Conservation (phyloP, 2,888 invertebrate genomes). For the Carcina quercana region DNA sequence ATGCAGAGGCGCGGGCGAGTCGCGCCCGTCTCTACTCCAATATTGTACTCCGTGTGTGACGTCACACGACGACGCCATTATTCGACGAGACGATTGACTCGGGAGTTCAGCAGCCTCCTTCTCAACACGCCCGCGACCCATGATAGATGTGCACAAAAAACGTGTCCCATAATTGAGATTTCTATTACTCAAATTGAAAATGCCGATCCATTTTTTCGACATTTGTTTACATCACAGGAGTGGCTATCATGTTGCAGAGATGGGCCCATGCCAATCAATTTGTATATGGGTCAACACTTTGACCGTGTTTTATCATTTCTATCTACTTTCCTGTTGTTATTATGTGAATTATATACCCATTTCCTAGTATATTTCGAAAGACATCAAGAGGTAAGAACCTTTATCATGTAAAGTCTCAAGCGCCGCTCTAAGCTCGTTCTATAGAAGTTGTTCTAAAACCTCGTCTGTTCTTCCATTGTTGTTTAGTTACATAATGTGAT, state of each 20-base stretch:
- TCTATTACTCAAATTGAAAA: conserved; percentile 69
- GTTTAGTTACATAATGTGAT: conserved; percentile 70
- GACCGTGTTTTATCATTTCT: no score
- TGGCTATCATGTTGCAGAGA: no score
- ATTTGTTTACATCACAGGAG: conserved; percentile 71
- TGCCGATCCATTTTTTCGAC: conserved; percentile 58
- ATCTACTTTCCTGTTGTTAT: no score
- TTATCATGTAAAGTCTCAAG: no score
- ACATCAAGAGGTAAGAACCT: no score
- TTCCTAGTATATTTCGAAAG: no score
- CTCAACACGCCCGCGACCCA: conserved; percentile 48
- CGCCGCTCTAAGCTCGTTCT: no score
- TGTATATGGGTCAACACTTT: no score
- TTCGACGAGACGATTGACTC: conserved; percentile 59
- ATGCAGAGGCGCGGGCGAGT: conserved; percentile 64
- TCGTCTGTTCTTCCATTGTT: no score
- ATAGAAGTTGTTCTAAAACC: no score
- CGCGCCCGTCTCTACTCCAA: conserved; percentile 68
- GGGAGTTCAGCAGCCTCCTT: conserved; percentile 42
- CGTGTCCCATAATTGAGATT: conserved; percentile 72
- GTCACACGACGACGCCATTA: conserved; percentile 61
- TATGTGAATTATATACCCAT: no score
- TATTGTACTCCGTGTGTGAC: conserved; percentile 60
- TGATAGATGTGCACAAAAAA: conserved; percentile 70
- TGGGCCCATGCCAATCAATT: no score